phyloP scores from a whole-genome alignment of 2,797 vertebrate genomes.

The Oryzias sinensis region DNA sequence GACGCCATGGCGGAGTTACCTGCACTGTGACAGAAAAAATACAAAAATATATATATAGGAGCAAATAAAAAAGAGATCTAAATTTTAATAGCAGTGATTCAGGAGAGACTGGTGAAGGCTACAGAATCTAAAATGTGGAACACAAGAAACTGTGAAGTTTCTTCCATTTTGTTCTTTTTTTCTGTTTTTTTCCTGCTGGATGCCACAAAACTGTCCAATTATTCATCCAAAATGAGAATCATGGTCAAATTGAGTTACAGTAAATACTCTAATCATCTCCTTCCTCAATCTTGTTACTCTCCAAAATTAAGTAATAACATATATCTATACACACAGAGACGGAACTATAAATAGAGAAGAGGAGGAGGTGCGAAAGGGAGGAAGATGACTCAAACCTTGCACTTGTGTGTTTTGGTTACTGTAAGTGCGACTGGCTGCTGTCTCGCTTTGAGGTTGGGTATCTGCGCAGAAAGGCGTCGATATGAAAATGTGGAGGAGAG shows the following conservation, averaged over 20 bases:
- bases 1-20: slow-evolving; percentile 56
- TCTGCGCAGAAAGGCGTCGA: slow-evolving; percentile 4
- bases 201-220: slow-evolving; percentile 4
- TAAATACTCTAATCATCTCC: slow-evolving; percentile 38
- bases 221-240: slow-evolving; percentile 15
- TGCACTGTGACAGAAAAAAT: slow-evolving; percentile 38
- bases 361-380: slow-evolving; percentile 49
- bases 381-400: slow-evolving; percentile 48
- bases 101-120: too few species aligned
- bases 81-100: too few species aligned
- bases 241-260: slow-evolving; percentile 38
- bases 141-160: slow-evolving; percentile 5
- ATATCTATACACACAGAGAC: slow-evolving; percentile 13
- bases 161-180: slow-evolving; percentile 3
- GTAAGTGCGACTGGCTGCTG: slow-evolving; percentile 46
- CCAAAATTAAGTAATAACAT: slow-evolving; percentile 14
- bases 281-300: slow-evolving; percentile 29
- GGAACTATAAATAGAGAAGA: slow-evolving; percentile 36
- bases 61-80: neutral
- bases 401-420: slow-evolving; percentile 31
- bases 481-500: slow-evolving; percentile 14
- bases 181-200: slow-evolving; percentile 22
- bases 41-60: neutral
- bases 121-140: neutral
- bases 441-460: slow-evolving; percentile 40